Evolutionary conservation across 2,888 invertebrate species (phyloP).

Genomic region (Pristionchus exspectatus): DNA sequence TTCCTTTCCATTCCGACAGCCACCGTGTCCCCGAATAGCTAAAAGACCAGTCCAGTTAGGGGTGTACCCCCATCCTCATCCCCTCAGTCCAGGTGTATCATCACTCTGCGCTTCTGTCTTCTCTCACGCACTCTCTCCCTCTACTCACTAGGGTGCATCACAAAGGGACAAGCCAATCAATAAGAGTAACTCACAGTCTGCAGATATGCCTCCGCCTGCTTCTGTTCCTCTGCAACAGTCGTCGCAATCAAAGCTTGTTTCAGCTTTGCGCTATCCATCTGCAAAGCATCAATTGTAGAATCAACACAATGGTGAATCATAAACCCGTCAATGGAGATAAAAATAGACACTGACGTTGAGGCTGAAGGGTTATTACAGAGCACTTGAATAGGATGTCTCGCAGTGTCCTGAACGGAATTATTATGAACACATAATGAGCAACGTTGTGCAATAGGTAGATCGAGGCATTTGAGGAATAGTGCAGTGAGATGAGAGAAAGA

Average conservation of each 20-base stretch:
- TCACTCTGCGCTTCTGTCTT: constrained; percentile 3
- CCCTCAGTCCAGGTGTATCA: constrained; percentile 45
- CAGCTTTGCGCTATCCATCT: constrained; percentile 59
- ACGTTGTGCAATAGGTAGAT: background rate
- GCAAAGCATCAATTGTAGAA: background rate
- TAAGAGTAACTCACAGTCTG: constrained; percentile 54
- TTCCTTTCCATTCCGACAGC: constrained; percentile 21
- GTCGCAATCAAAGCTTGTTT: constrained; percentile 61
- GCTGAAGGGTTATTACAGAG: constrained; percentile 19
- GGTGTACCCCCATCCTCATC: background rate
- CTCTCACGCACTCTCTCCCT: constrained; percentile 24
- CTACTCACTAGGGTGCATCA: constrained; percentile 37
- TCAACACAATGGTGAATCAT: constrained; percentile 4
- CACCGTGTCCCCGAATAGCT: constrained; percentile 44
- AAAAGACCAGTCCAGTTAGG: constrained; percentile 48
- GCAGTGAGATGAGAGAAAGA: constrained; percentile 11
- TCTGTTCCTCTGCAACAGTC: constrained; percentile 59
- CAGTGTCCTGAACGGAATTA: constrained; percentile 7
- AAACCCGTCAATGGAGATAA: constrained; percentile 33
- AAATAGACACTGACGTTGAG: constrained; percentile 39
- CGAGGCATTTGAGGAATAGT: constrained; percentile 20
- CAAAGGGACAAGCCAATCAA: constrained; percentile 33
- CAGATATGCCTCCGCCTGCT: constrained; percentile 59
- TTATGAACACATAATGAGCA: background rate
- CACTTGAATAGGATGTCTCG: constrained; percentile 1